These are phyloP conservation scores for Aphelenchoides bicaudatus DNA, from an alignment of 2,888 invertebrate species.

Conservation along the genomic window DNA sequence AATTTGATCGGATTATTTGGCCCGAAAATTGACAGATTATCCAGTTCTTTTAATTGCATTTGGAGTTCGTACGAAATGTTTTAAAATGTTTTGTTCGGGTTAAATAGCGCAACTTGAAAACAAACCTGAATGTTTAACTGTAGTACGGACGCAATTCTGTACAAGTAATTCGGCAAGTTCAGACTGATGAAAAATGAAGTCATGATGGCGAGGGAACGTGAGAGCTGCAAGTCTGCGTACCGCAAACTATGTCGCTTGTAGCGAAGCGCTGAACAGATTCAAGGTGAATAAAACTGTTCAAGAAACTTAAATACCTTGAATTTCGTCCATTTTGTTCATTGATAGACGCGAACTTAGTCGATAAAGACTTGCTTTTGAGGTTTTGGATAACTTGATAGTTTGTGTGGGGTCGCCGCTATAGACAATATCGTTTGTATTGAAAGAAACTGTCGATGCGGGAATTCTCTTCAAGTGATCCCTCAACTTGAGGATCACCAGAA, in stretches of 20 bases:
- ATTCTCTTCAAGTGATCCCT: slow-evolving; percentile 42
- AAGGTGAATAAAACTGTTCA: no score
- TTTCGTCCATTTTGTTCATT: slow-evolving; percentile 14
- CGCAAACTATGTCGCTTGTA: slow-evolving; percentile 33
- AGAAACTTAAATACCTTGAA: neutral
- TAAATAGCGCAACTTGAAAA: slow-evolving; percentile 2
- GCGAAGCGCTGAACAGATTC: no score
- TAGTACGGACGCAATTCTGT: slow-evolving; percentile 44
- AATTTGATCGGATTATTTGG: no score
- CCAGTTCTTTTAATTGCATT: slow-evolving; percentile 1
- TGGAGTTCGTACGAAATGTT: neutral
- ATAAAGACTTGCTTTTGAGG: slow-evolving; percentile 35
- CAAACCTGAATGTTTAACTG: slow-evolving; percentile 40
- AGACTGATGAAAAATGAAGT: slow-evolving; percentile 50
- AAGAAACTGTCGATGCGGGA: slow-evolving; percentile 44
- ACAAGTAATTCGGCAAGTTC: slow-evolving; percentile 55
- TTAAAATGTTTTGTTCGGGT: no score
- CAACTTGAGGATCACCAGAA: slow-evolving; percentile 52
- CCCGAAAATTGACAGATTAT: slow-evolving; percentile 1
- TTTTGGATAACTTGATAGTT: slow-evolving; percentile 31
- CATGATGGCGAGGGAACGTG: slow-evolving; percentile 48
- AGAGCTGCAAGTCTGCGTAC: slow-evolving; percentile 53
- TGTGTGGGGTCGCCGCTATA: slow-evolving; percentile 32
- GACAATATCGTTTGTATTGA: slow-evolving; percentile 44
- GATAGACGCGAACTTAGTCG: slow-evolving; percentile 28